Base-by-base conservation (phyloP, 2,113 vertebrate species). In the Rostratula benghalensis region DNA sequence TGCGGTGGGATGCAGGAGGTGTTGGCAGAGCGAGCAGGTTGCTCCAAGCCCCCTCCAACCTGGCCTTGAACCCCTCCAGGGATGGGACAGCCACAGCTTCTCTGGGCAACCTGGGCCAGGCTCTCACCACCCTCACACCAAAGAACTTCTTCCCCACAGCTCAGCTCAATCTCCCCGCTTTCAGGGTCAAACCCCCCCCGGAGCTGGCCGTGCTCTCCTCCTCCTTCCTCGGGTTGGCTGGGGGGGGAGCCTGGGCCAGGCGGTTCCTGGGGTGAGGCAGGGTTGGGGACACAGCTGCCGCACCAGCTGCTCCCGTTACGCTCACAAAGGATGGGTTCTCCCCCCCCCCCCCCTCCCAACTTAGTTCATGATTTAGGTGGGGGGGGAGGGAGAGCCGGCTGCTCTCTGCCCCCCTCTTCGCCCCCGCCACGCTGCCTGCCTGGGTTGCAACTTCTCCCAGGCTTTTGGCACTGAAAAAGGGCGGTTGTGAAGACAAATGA, bases 221-320 rank as follows among this genome's bases (percentile, higher is more conserved):
- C 3, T 79, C 93, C 95, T n/a, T n/a, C n/a, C n/a, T n/a, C n/a
- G n/a, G n/a, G n/a, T n/a, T n/a, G n/a, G n/a, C n/a, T n/a, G n/a
- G n/a, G 83, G 1, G 23, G 73, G 77, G 92, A 94, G 92, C 71
- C 90, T 37, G 31, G 9, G 77, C 56, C 91, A 80, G 76, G 89
- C 69, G 27, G 69, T 94, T 82, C 92, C 83, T 18, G 85, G 73
- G 82, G 30, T 71, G 71, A 74, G 2, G 74, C 63, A 30, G 89
- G 92, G 59, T 94, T 95, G 85, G 79, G 93, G 86, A 50, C 80
- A 59, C 96, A 96, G 97, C 96, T 97, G 97, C 94, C 31, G 68
- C 85, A 93, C 95, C 97, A 97, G 96, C 96, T 97, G 97, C 97
- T 97, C 83, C 85, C 3, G 12, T 77, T 18, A 74, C 1, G 13